Evolutionary conservation across 2,113 vertebrate species (phyloP), one percentile per base, ranked within the genome.

Genomic region (Leptobrachium ailaonicum): DNA sequence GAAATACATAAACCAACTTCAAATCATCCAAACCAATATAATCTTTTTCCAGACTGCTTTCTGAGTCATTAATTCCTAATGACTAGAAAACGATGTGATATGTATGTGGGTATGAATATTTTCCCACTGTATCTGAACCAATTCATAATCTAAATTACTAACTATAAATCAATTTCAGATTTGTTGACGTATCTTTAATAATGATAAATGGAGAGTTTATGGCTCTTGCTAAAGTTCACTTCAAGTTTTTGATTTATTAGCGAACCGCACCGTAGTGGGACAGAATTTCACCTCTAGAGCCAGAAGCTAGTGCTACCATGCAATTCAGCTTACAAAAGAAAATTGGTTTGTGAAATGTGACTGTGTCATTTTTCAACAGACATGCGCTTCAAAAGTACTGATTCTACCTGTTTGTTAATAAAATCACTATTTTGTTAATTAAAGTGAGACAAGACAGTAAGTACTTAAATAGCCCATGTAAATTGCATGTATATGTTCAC

Each of bases 121-220:
- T 87, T 87, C 72, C 82, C 86, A 71, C 82, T 82, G 73, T 72
- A 84, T 82, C 82, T 80, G 75, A 86, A 82, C 79, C 50, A 82
- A 89, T 20, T 82, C 11, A 10, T 56, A 45, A 82, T 64, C 78
- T 83, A 85, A 85, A 85, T 85, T 77, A 83, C 84, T 83, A 53
- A 79, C 86, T 84, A 73, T 77, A 86, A 86, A 87, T 83, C 87
- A 84, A 66, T 71, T 82, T 73, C 85, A 42, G 77, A 58, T 77
- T 71, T 42, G 83, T 9, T 82, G 86, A 85, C 64, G 0, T 53
- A 62, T 44, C 80, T 83, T 76, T 86, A 88, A 88, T 84, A 83
- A 83, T 81, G 87, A 89, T 20, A 85, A 88, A 86, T 84, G 84
- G 83, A 82, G 82, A 79, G 85, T 87, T 87, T 85, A 79, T 67